Base-by-base conservation (phyloP, 2,797 vertebrate species). In the Clangula hyemalis region DNA sequence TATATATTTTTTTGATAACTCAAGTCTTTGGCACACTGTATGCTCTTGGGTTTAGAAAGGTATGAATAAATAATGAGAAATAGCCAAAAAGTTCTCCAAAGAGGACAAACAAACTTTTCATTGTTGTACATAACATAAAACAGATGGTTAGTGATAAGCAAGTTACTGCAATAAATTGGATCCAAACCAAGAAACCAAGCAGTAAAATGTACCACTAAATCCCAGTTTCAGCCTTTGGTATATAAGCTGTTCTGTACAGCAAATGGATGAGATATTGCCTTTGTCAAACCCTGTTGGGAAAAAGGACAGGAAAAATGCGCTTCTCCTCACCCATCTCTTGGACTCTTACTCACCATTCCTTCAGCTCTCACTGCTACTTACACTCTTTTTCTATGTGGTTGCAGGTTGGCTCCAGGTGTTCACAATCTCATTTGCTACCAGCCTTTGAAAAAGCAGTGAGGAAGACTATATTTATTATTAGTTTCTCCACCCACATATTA, bases 11-110 rank as follows among this genome's bases (percentile, higher is more conserved):
- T 89, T 85, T 86, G 41, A 51, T 70, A 92, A 28, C 51, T 85
- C 15, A 60, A 74, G 56, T 74, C 51, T 53, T 53, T 53, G 25
- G 51, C 25, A 53, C 41, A 69, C 60, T 91, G 84, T 53, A 88
- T 68, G 43, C 25, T 86, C 73, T 64, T 89, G 38, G 32, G 64
- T 69, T 94, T 57, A 74, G 73, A 62, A 90, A 90, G 24, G 4
- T 41, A 90, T 85, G 32, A 96, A 93, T 74, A 94, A 89, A 49
- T 56, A 90, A 91, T 3, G 6, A 86, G 9, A 91, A 85, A 53
- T 68, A 2, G 70, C 24, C 39, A 73, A 90, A 90, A 84, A 43
- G 8, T 78, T 76, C 38, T 78, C n/a, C 12, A 47, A 87, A 80
- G 45, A 89, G 30, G 36, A 15, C 53, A 73, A 87, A 64, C 7